A percentile compares a stretch with the other conserved stretches of the same genome.
Evolutionary conservation across 2,113 vertebrate species (phyloP).

Genomic region (Cyanoramphus novaezelandiae): DNA sequence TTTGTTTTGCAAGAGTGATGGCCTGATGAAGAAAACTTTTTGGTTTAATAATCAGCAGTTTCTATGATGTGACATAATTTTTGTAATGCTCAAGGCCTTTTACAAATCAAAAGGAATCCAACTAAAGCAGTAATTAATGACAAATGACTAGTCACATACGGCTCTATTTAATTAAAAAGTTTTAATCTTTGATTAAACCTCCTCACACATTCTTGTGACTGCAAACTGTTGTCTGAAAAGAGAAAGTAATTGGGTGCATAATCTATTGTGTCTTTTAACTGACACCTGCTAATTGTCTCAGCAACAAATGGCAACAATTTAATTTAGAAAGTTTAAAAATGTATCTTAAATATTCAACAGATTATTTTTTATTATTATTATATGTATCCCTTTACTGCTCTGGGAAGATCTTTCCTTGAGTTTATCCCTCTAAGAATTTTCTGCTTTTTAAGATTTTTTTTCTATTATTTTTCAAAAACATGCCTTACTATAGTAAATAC

Average conservation of each 20-base stretch:
- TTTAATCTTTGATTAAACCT: conserved; percentile 81
- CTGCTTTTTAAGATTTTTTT: neutral
- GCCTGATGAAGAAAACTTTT: conserved; percentile 70
- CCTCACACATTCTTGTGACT: conserved; percentile 67
- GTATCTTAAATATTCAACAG: neutral
- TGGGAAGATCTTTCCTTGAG: neutral
- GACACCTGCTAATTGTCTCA: conserved; percentile 72
- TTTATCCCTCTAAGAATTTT: neutral
- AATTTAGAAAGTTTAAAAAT: conserved; percentile 49
- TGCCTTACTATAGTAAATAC: neutral
- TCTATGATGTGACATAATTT: conserved; percentile 69
- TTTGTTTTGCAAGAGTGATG: conserved; percentile 57
- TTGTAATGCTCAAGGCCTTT: conserved; percentile 68
- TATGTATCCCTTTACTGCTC: neutral
- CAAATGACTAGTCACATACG: conserved; percentile 76
- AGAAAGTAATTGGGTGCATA: conserved; percentile 63
- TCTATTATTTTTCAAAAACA: neutral
- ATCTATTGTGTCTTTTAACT: conserved; percentile 70
- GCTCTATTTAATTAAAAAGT: conserved; percentile 79
- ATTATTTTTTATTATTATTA: neutral
- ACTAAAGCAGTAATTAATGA: conserved; percentile 82
- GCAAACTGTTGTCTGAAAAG: conserved; percentile 75
- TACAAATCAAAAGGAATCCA: conserved; percentile 78
- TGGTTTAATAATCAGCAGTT: conserved; percentile 76
- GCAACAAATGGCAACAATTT: conserved; percentile 47